Percentiles rank a stretch among this genome's conserved stretches.
phyloP scores from a whole-genome alignment of 2,113 vertebrate species.

The Xenus cinereus region DNA sequence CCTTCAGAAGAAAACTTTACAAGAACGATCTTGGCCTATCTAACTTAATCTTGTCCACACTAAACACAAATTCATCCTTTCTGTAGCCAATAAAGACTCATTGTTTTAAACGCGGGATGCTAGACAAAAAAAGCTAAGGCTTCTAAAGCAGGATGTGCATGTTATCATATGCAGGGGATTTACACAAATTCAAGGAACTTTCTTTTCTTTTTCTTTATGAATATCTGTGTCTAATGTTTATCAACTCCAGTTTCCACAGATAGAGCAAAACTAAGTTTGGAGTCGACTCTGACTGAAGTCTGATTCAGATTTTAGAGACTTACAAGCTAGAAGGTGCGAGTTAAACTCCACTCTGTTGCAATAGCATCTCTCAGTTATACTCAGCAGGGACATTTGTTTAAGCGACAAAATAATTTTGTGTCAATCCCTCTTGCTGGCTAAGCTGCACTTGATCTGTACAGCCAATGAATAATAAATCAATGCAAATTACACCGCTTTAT shows the following conservation, averaged over 20 bases:
- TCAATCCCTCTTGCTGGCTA: background rate
- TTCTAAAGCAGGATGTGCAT: background rate
- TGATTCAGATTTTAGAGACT: background rate
- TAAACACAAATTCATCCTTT: background rate
- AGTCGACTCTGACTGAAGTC: background rate
- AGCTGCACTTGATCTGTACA: conserved; percentile 33
- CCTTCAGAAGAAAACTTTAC: background rate
- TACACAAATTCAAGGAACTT: background rate
- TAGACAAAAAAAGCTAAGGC: background rate
- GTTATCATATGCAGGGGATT: background rate
- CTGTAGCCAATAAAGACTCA: background rate
- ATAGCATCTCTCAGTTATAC: background rate
- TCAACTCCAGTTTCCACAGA: background rate
- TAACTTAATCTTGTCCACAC: background rate
- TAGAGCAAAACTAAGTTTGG: background rate
- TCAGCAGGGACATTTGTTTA: conserved; percentile 39
- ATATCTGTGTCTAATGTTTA: background rate
- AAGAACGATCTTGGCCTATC: background rate
- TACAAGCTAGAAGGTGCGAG: background rate
- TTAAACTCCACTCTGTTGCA: background rate
- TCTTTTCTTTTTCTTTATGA: background rate
- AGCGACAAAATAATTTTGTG: conserved; percentile 11
- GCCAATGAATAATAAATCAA: conserved; percentile 66
- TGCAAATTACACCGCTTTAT: conserved; percentile 56
- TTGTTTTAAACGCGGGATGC: background rate